Evolutionary conservation across 2,888 invertebrate species (phyloP).

Genomic region (Orthosia gracilis): DNA sequence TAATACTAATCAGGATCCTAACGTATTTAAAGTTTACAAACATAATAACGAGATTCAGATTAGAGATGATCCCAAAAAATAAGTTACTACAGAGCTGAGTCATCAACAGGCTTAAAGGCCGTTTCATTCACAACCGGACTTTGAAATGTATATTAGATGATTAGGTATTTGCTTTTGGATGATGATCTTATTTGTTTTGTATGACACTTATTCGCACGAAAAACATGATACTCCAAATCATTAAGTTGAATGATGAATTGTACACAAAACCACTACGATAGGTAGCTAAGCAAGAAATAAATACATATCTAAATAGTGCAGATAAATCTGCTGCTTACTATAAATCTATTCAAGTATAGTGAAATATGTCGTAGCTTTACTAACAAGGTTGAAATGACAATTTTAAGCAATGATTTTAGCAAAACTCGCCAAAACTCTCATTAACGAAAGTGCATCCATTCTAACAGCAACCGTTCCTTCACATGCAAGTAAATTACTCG

Average conservation of each 20-base stretch:
- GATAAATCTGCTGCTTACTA: too few relatives aligned
- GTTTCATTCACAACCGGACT: constrained; percentile 62
- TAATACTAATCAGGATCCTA: constrained; percentile 57
- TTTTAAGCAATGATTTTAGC: neutral
- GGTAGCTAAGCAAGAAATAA: neutral
- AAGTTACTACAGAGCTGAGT: constrained; percentile 60
- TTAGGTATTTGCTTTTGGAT: constrained; percentile 25
- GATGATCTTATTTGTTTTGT: constrained; percentile 22
- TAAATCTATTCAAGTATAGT: too few relatives aligned
- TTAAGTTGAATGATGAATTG: neutral
- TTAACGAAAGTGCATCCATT: neutral
- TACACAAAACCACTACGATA: neutral
- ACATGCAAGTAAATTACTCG: neutral
- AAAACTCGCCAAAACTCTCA: neutral
- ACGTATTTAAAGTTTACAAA: constrained; percentile 56
- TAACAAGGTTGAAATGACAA: too few relatives aligned
- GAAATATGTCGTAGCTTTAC: neutral
- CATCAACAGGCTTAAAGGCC: constrained; percentile 50
- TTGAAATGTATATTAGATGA: constrained; percentile 34
- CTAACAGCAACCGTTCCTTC: neutral
- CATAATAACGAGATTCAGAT: constrained; percentile 27
- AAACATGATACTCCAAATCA: constrained; percentile 10
- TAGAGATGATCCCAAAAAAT: constrained; percentile 64
- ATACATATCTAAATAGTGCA: neutral
- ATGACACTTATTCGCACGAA: neutral